A percentile compares a stretch with the other conserved stretches of the same genome.
phyloP scores from a whole-genome alignment of 2,797 vertebrate genomes.

The Menidia menidia region DNA sequence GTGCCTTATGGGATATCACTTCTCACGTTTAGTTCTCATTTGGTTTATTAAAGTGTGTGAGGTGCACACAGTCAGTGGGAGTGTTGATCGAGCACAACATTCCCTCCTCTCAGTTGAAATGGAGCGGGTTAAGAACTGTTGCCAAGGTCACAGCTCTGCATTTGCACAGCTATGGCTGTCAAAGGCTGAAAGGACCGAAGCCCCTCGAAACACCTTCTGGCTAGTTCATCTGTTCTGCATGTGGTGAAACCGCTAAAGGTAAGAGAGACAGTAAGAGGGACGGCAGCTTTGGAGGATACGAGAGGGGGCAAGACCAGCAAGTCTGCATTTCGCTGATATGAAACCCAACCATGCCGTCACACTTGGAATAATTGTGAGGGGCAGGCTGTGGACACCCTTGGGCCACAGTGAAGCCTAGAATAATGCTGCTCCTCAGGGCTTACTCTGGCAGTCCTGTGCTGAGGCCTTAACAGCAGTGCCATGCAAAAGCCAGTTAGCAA shows the following conservation, averaged over 20 bases:
- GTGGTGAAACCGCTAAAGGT: constrained; percentile 70
- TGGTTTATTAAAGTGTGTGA: constrained; percentile 32
- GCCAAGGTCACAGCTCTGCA: constrained; percentile 75
- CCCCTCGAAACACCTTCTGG: constrained; percentile 78
- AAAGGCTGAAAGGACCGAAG: constrained; percentile 78
- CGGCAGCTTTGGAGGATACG: constrained; percentile 41
- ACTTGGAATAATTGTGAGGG: constrained; percentile 70
- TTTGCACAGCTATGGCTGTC: constrained; percentile 79
- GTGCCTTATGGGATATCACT: constrained; percentile 35
- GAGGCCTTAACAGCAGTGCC: constrained; percentile 52
- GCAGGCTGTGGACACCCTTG: constrained; percentile 69
- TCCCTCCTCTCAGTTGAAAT: constrained; percentile 58
- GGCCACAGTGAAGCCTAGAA: constrained; percentile 66
- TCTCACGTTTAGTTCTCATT: constrained; percentile 35
- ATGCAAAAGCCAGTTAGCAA: constrained; percentile 73
- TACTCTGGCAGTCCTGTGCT: constrained; percentile 49
- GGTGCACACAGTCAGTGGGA: constrained; percentile 7
- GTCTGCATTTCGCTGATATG: constrained; percentile 77
- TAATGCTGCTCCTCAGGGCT: constrained; percentile 66
- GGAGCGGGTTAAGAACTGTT: constrained; percentile 62
- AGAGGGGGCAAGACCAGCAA: constrained; percentile 54
- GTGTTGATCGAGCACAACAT: constrained; percentile 40
- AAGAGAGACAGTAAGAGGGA: constrained; percentile 39
- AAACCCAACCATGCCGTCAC: constrained; percentile 65
- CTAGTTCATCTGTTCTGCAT: constrained; percentile 72